Evolutionary conservation across 2,888 invertebrate species (phyloP).

Genomic region (Heterodera filipjevi): DNA sequence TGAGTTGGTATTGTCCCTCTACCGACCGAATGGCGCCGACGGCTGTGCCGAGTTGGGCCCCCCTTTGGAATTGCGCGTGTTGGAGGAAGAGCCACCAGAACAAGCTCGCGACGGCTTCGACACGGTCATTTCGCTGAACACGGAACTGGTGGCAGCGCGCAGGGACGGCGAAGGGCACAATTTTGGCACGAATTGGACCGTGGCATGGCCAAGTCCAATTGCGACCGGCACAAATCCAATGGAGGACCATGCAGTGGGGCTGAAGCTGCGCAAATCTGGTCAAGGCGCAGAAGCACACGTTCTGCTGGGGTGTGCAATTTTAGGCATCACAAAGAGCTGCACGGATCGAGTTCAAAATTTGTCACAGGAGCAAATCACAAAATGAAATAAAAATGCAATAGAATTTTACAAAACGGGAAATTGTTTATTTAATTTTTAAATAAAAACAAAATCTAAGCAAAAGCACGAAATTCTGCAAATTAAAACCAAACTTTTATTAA

Average conservation of each 20-base stretch:
- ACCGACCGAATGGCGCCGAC: slow-evolving; percentile 35
- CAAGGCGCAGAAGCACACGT: neutral
- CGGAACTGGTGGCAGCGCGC: slow-evolving; percentile 15
- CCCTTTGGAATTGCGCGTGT: slow-evolving; percentile 21
- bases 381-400: too few species aligned
- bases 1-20: slow-evolving; percentile 19
- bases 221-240: slow-evolving; percentile 33
- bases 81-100: slow-evolving; percentile 18
- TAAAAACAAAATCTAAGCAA: too few species aligned
- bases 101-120: slow-evolving; percentile 13
- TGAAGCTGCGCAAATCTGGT: slow-evolving; percentile 21
- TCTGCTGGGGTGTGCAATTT: slow-evolving; percentile 31
- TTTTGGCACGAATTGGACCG: slow-evolving; percentile 14
- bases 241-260: slow-evolving; percentile 34
- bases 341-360: too few species aligned
- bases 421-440: too few species aligned
- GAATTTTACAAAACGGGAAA: too few species aligned
- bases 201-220: slow-evolving; percentile 31
- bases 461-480: too few species aligned
- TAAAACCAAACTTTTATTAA: too few species aligned
- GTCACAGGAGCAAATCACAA: too few species aligned
- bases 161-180: neutral
- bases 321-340: slow-evolving; percentile 32
- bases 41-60: slow-evolving; percentile 31
- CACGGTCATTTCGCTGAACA: neutral